Percentiles rank a stretch among this genome's conserved stretches.
Evolutionary conservation across 2,797 vertebrate species (phyloP).

Genomic region (Poecile montanus): DNA sequence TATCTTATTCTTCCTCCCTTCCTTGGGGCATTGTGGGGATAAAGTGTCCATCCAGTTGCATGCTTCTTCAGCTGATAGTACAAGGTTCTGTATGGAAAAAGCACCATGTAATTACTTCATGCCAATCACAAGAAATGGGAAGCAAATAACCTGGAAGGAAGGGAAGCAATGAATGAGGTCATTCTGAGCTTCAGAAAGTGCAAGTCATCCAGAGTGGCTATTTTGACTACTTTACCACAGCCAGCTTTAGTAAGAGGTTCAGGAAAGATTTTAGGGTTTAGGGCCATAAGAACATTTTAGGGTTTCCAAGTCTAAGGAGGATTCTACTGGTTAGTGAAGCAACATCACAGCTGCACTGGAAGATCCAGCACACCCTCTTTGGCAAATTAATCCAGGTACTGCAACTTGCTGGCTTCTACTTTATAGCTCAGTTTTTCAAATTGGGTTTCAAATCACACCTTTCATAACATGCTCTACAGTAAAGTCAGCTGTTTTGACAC

Average conservation of each 20-base stretch:
- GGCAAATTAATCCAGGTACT: background rate
- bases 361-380: background rate
- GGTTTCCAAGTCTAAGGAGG: background rate
- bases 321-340: background rate
- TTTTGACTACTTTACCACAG: background rate
- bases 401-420: background rate
- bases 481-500: background rate
- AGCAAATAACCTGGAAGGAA: background rate
- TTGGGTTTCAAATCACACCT: background rate
- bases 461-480: background rate
- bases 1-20: background rate
- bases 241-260: background rate
- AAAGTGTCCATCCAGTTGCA: background rate
- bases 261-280: background rate
- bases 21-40: background rate
- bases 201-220: background rate
- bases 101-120: background rate
- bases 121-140: background rate
- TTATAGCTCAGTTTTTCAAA: background rate
- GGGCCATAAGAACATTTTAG: background rate
- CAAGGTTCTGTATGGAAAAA: background rate
- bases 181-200: background rate
- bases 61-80: background rate
- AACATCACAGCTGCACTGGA: background rate
- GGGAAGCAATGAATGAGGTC: background rate